Evolutionary conservation across 2,797 vertebrate genomes (phyloP).

Genomic region (Crax fasciolata): DNA sequence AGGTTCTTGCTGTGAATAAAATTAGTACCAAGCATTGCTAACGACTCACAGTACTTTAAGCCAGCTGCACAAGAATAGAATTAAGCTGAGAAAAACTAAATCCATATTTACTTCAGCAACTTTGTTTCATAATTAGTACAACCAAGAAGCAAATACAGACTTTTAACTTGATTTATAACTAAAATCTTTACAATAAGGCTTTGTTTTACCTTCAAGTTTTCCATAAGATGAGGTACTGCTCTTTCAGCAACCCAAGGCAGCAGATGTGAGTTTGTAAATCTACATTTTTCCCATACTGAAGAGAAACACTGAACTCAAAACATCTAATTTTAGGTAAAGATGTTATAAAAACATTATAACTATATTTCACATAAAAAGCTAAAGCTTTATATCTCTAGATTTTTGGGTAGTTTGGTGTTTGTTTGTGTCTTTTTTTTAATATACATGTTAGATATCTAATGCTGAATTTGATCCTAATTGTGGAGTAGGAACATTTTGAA

Average conservation of each 20-base stretch:
- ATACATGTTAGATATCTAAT: background rate
- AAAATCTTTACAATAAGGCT: background rate
- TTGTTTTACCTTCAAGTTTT: background rate
- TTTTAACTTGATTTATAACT: background rate
- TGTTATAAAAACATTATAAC: background rate
- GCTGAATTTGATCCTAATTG: background rate
- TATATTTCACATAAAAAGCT: background rate
- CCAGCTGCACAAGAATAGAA: slow-evolving; percentile 10
- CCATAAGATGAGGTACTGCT: background rate
- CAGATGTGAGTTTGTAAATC: background rate
- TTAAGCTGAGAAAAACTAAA: slow-evolving; percentile 22
- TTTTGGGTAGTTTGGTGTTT: background rate
- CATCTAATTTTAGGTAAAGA: background rate
- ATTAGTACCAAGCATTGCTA: slow-evolving; percentile 43
- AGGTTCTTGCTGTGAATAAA: slow-evolving; percentile 47
- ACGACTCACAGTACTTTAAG: slow-evolving; percentile 1
- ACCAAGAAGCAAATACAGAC: background rate
- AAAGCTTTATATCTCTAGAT: background rate
- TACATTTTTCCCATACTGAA: background rate
- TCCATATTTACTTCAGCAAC: background rate
- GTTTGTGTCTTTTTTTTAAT: background rate
- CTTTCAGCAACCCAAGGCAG: background rate
- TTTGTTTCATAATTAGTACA: background rate
- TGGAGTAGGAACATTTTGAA: background rate
- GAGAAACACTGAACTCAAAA: background rate